Conservation (phyloP, 2,113 vertebrate species). For the Callorhinus ursinus region DNA sequence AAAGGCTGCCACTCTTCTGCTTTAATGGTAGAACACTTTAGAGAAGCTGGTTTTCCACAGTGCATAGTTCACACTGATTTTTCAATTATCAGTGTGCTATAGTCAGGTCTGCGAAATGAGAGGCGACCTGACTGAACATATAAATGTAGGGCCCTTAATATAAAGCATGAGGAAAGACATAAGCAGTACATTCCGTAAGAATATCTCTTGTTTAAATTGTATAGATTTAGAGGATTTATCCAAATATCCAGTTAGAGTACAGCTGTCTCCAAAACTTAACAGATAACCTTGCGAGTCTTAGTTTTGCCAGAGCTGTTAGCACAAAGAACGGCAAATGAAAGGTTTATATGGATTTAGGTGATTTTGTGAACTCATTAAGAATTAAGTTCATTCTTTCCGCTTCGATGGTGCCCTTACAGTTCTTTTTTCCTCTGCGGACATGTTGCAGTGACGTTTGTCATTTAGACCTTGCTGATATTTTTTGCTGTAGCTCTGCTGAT, state of each 20-base stretch:
- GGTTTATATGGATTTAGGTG: not conserved
- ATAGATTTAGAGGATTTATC: not conserved
- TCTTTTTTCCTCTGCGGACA: not conserved
- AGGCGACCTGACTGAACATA: not conserved
- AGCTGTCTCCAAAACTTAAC: not conserved
- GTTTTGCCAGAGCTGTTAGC: not conserved
- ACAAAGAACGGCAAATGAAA: not conserved
- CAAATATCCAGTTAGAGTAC: not conserved
- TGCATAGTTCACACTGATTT: not conserved
- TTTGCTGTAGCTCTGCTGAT: not conserved
- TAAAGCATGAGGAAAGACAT: not conserved
- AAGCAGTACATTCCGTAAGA: not conserved
- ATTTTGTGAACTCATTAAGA: not conserved
- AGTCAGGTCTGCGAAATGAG: not conserved
- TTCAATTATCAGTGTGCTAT: not conserved
- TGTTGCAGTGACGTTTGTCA: not conserved
- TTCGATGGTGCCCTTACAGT: not conserved
- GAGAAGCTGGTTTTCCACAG: not conserved
- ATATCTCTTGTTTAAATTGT: not conserved
- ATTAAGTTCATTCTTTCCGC: not conserved
- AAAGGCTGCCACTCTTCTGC: not conserved
- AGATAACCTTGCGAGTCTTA: not conserved
- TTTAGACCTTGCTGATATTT: not conserved
- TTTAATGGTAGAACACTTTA: not conserved
- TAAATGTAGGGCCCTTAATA: not conserved